Percentiles rank a stretch among this genome's conserved stretches.
Evolutionary conservation across 2,888 invertebrate species (phyloP).

Genomic region (Orchesella flavescens): DNA sequence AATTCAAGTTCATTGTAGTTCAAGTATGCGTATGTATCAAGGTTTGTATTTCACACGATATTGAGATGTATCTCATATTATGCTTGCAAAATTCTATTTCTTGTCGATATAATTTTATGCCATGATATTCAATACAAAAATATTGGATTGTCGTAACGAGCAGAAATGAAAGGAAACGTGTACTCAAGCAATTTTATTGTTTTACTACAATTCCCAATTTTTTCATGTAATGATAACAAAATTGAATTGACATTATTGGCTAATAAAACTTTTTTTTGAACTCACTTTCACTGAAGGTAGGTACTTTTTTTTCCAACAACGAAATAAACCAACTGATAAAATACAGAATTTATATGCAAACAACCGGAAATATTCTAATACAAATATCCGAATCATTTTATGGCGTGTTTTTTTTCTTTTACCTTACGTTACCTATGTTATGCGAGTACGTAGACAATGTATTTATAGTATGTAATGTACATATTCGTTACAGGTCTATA

Average conservation of each 20-base stretch:
- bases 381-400: neutral
- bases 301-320: neutral
- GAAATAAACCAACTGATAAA: neutral
- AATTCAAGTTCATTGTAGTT: no score
- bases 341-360: neutral
- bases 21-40: no score
- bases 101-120: neutral
- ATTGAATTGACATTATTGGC: neutral
- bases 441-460: constrained; percentile 12
- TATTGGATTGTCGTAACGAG: neutral
- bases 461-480: neutral
- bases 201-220: constrained; percentile 39
- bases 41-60: no score
- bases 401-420: constrained; percentile 15
- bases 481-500: neutral
- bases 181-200: constrained; percentile 52
- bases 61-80: no score
- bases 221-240: constrained; percentile 17
- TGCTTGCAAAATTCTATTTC: neutral
- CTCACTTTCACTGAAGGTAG: neutral
- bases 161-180: neutral
- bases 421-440: neutral
- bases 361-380: neutral
- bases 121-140: no score
- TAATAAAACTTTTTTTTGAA: neutral